Evolutionary conservation across 2,888 invertebrate species (phyloP).

Genomic region (Formica aserva): DNA sequence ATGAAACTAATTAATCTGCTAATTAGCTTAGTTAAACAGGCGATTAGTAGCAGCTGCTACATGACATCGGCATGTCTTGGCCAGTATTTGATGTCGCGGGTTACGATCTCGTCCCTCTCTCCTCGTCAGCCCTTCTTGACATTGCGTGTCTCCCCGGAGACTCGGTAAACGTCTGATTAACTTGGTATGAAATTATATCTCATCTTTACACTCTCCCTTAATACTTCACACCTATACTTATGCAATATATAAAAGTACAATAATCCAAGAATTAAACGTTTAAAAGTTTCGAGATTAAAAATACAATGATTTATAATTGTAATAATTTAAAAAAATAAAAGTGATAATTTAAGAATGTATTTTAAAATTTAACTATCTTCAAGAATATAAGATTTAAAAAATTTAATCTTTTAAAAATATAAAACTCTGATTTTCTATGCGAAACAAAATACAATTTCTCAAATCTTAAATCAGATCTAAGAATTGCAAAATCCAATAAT

Average conservation of each 20-base stretch:
- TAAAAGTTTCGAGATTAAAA: constrained; percentile 20
- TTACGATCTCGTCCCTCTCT: constrained; percentile 56
- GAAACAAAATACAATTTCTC: constrained; percentile 1
- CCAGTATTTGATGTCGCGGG: constrained; percentile 71
- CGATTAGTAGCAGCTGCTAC: constrained; percentile 80
- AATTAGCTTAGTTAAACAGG: constrained; percentile 70
- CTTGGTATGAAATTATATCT: constrained; percentile 78
- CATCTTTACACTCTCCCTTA: constrained; percentile 12
- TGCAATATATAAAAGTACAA: constrained; percentile 22
- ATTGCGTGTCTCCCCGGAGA: constrained; percentile 65
- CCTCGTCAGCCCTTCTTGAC: constrained; percentile 44
- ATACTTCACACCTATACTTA: constrained; percentile 27
- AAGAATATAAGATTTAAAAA: background rate
- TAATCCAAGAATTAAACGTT: constrained; percentile 23
- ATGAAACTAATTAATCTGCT: constrained; percentile 32
- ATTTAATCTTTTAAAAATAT: background rate
- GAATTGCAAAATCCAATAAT: background rate
- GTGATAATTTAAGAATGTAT: background rate
- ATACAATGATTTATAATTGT: background rate
- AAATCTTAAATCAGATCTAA: background rate
- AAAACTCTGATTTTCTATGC: background rate
- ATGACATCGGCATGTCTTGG: constrained; percentile 79
- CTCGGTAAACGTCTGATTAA: constrained; percentile 77
- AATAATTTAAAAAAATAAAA: background rate
- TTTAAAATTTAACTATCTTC: background rate